Conservation (phyloP, 2,797 vertebrate genomes). For the Strix occidentalis region DNA sequence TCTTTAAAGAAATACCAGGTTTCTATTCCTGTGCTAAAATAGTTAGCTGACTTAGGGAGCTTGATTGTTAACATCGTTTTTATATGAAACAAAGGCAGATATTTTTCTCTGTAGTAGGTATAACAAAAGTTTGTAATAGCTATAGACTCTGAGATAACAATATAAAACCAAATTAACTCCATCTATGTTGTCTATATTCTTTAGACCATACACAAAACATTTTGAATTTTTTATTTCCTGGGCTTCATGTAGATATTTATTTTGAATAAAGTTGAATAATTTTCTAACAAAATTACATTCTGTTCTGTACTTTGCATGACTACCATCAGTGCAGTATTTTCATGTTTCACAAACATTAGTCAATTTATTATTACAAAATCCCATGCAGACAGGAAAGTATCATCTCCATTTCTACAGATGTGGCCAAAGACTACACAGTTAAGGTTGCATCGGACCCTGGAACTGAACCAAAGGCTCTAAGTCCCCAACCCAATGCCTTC, state of each 20-base stretch:
- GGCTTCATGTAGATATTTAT: not conserved
- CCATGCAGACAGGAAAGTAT: not conserved
- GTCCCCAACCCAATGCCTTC: not conserved
- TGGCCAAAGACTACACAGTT: not conserved
- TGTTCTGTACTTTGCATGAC: not conserved
- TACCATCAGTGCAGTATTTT: not conserved
- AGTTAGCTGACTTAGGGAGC: not conserved
- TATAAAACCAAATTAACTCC: not conserved
- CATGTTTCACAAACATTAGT: not conserved
- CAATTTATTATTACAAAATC: slow-evolving; percentile 4
- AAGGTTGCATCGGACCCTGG: not conserved
- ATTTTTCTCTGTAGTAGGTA: not conserved
- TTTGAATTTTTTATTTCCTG: not conserved
- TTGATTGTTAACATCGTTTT: not conserved
- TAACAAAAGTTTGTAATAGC: not conserved
- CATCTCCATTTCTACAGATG: not conserved
- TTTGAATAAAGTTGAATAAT: not conserved
- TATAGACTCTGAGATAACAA: not conserved
- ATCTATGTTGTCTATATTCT: not conserved
- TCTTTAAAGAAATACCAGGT: not conserved
- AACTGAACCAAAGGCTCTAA: not conserved
- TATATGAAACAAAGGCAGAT: not conserved
- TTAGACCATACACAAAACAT: not conserved
- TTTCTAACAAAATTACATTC: not conserved
- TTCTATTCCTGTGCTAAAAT: not conserved